Evolutionary conservation across 2,113 vertebrate genomes (phyloP), one percentile per base, ranked within the genome.

Genomic region (Microcebus tavaratra): DNA sequence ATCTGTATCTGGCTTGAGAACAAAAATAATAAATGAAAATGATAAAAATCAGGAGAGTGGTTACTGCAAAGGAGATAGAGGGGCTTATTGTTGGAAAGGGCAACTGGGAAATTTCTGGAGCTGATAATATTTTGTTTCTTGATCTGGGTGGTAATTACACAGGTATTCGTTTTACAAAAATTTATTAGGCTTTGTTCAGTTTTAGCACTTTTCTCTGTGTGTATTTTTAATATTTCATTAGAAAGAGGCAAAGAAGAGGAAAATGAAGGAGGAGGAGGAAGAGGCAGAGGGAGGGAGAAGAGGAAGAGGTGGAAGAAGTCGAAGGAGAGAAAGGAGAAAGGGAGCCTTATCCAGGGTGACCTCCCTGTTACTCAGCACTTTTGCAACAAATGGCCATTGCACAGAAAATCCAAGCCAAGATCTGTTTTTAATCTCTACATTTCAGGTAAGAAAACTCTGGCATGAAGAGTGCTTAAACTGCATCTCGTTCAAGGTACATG

Each of bases 121-220:
- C 39, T 65, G 80, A 78, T 45, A 42, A 9, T 29, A 39, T 94
- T 90, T 84, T 80, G 17, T 80, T 96, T 90, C 89, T 88, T 80
- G 36, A 84, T 29, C 21, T 50, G 34, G 25, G 20, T 68, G 72
- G 21, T 20, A 80, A 89, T 75, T 72, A 50, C 25, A 80, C 5
- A 75, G 23, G 31, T 34, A 23, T 70, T 91, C 15, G 42, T 65
- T 75, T 86, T 50, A 75, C 29, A 36, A 84, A 78, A 53, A 21
- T 5, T 1, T 67, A 20, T 68, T 8, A 31, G 86, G 25, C 10
- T 80, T 91, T 80, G 70, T 34, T 55, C 39, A 34, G 42, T 36
- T 29, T 65, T 83, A 80, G 88, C 14, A 34, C 5, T 81, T 95
- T n/a, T 70, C 50, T 68, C 9, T 21, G 27, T 68, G 34, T 65